Percentiles rank a stretch among this genome's conserved stretches.
Conservation (phyloP, 2,888 invertebrate genomes). For the Tholera decimalis region DNA sequence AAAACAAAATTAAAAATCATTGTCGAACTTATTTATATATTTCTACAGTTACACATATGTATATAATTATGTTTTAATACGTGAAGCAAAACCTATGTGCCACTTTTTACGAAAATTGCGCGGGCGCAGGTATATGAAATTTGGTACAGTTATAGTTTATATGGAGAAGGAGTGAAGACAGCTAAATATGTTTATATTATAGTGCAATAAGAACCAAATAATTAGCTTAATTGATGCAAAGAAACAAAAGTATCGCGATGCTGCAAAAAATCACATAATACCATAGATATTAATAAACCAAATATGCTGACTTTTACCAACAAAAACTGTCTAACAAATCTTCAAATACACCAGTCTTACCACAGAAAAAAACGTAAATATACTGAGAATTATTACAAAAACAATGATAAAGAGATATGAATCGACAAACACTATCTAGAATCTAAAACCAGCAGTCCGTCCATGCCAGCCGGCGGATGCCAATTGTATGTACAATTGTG, state of each 20-base stretch:
- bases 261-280: neutral
- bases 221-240: neutral
- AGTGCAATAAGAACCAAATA: no score
- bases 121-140: no score
- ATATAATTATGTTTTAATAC: no score
- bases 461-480: slow-evolving; percentile 50
- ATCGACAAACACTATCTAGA: slow-evolving; percentile 29
- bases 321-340: neutral
- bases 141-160: no score
- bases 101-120: no score
- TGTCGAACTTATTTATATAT: neutral
- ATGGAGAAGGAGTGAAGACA: no score
- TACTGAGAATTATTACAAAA: slow-evolving; percentile 15
- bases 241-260: neutral
- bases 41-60: no score
- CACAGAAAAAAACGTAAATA: neutral
- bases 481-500: slow-evolving; percentile 61
- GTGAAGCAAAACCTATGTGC: no score
- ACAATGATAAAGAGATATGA: slow-evolving; percentile 17
- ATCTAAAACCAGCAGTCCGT: slow-evolving; percentile 40
- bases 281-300: neutral
- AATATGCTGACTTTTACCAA: neutral
- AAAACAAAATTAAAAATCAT: slow-evolving; percentile 41
- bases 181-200: no score
- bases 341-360: neutral